Base-by-base conservation (phyloP, 92 coral and sea anemone species). In the Phymanthus crucifer region DNA sequence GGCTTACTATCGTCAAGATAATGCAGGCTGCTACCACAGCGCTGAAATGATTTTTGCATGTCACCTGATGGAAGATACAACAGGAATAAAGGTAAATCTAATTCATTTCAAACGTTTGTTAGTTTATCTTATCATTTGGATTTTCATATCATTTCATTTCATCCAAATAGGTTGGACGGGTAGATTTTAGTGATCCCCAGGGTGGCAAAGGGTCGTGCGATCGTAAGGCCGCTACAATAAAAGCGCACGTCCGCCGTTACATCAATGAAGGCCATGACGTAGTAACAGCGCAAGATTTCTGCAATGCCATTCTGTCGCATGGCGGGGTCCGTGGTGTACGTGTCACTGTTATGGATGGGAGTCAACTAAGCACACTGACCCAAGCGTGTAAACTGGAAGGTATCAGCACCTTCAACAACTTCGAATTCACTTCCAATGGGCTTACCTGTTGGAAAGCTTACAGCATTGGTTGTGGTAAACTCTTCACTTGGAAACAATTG, bases 11-110 rank as follows among this genome's bases (percentile, higher is more conserved):
- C 47, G 78, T 0, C 85, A 82, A 19, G 74, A 74, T 69, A 73
- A 74, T 17, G 74, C 74, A 23, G 86, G 86, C 29, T 82, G 80
- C 38, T 73, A 64, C 50, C 84, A 80, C 65, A 82, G 80, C 40
- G 29, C 35, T 37, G 68, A 68, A 24, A 64, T 82, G 80, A 2
- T 82, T 18, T 29, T 52, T 38, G 80, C 74, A 47, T 72, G 79
- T 38, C 57, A 32, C 23, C 73, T 73, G n/a, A 80, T 72, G 85
- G 37, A 50, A 23, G 32, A 50, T 27, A 26, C 79, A 32, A 80
- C 85, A 0, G 86, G 65, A 33, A 64, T 82, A 52, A 74, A 82
- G 61, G 86, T 82, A 82, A 48, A 23, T 57, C 40, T 80, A 76
- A 33, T 68, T 54, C 21, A 32, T 52, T 75, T 74, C 61, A 83